These are phyloP conservation scores for Camponotus vicinus DNA, from an alignment of 1,140 invertebrate genomes.

Conservation along the genomic window DNA sequence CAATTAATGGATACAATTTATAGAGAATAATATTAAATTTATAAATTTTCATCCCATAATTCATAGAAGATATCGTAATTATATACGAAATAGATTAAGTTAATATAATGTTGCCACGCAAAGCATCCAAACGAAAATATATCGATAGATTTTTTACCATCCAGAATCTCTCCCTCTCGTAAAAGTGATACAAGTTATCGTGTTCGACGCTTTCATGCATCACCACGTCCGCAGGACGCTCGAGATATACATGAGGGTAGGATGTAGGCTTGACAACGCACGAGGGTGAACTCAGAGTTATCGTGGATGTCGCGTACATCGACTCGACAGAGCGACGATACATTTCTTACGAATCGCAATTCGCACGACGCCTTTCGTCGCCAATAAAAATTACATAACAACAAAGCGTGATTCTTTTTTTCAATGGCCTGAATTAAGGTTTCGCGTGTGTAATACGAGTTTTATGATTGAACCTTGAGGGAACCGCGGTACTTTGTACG, in stretches of 20 bases:
- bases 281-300: constrained; percentile 64
- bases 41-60: not conserved
- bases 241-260: constrained; percentile 62
- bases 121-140: constrained; percentile 4
- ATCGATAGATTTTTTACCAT: constrained; percentile 11
- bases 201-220: constrained; percentile 73
- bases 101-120: not conserved
- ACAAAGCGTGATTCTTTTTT: not conserved
- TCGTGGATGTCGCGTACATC: constrained; percentile 39
- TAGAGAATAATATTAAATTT: constrained; percentile 5
- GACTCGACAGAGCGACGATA: constrained; percentile 65
- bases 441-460: constrained; percentile 7
- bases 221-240: constrained; percentile 67
- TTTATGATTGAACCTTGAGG: constrained; percentile 18
- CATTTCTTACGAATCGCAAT: constrained; percentile 64
- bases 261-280: constrained; percentile 60
- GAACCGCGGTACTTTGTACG: constrained; percentile 7
- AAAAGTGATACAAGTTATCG: constrained; percentile 72
- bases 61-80: not conserved
- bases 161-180: constrained; percentile 39
- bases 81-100: not conserved
- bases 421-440: constrained; percentile 15
- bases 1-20: not conserved
- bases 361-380: constrained; percentile 39
- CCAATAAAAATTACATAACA: constrained; percentile 46